Base-by-base conservation (phyloP, 2,113 vertebrate species). In the Nibea coibor region DNA sequence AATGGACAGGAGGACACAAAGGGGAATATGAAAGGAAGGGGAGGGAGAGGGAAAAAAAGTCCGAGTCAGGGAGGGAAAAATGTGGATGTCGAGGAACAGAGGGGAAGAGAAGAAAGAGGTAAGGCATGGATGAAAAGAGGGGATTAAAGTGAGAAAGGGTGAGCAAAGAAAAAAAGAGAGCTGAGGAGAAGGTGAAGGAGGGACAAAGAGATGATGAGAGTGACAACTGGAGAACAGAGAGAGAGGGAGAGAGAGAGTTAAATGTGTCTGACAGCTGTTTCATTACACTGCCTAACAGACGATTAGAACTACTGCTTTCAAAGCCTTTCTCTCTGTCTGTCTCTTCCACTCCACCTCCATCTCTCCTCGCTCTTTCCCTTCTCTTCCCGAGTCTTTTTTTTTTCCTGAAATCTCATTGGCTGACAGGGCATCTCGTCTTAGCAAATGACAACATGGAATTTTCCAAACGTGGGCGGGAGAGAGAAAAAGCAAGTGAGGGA, bases 201-300 rank as follows among this genome's bases (percentile, higher is more conserved):
- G 88, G 62, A 72, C 47, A 59, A 59, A 89, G 78, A 22, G 24
- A 81, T 75, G 69, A 88, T 71, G 78, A 88, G 72, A 79, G 77
- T 82, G 71, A 89, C 57, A 75, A 68, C 66, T 81, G 78, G 86
- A 80, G 87, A 80, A 76, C 17, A 71, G 78, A 83, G 86, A 69
- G 35, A 83, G 87, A 69, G 76, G 84, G 54, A 80, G 65, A 87
- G 84, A 90, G 81, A 82, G 75, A 86, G 89, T 89, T 89, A 92
- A 94, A 94, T 89, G 87, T 86, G 89, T 92, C 89, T 91, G 92
- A 94, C 93, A 95, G 91, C 92, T 94, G 93, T 93, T 92, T 94
- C 91, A 94, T 93, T 94, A 94, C 85, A 42, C 76, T 66, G 70
- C 62, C 81, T 75, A 86, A 87, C 83, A 89, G 87, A 50, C 67